These are phyloP conservation scores for Babyrousa celebensis DNA, from an alignment of 2,797 vertebrate species.

Conservation along the genomic window DNA sequence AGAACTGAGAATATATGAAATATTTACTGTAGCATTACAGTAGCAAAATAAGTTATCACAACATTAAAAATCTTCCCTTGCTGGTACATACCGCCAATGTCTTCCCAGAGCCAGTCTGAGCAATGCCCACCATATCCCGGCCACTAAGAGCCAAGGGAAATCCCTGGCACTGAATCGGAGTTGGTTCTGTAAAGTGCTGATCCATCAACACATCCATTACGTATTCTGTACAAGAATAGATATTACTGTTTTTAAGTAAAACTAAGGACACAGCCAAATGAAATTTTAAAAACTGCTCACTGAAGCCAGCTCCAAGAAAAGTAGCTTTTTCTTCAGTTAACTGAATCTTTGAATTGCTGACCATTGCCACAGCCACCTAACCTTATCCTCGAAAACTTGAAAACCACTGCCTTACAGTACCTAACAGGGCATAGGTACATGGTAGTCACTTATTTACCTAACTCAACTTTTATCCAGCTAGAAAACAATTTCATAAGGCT, in stretches of 20 bases:
- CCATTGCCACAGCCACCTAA: not conserved
- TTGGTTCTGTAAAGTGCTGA: conserved; percentile 98
- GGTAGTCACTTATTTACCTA: not conserved
- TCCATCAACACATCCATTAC: conserved; percentile 97
- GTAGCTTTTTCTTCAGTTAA: conserved; percentile 5
- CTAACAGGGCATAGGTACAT: not conserved
- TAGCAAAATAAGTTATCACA: conserved; percentile 21
- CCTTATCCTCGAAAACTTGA: not conserved
- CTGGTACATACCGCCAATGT: conserved; percentile 95
- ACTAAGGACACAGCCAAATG: not conserved
- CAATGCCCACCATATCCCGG: conserved; percentile 99
- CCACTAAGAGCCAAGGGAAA: conserved; percentile 98
- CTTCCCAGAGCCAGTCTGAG: conserved; percentile 99
- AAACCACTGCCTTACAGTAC: not conserved
- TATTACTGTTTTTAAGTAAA: conserved; percentile 30
- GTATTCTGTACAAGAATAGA: conserved; percentile 93
- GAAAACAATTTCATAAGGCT: conserved; percentile 6
- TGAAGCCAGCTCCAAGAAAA: not conserved
- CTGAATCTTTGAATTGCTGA: not conserved
- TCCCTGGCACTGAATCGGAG: conserved; percentile 98
- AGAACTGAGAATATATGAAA: not conserved
- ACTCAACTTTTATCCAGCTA: not conserved
- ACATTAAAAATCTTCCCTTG: not conserved
- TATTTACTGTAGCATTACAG: conserved; percentile 36
- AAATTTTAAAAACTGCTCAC: not conserved